Conservation (phyloP, 2,113 vertebrate species). For the Oreotrochilus melanogaster region DNA sequence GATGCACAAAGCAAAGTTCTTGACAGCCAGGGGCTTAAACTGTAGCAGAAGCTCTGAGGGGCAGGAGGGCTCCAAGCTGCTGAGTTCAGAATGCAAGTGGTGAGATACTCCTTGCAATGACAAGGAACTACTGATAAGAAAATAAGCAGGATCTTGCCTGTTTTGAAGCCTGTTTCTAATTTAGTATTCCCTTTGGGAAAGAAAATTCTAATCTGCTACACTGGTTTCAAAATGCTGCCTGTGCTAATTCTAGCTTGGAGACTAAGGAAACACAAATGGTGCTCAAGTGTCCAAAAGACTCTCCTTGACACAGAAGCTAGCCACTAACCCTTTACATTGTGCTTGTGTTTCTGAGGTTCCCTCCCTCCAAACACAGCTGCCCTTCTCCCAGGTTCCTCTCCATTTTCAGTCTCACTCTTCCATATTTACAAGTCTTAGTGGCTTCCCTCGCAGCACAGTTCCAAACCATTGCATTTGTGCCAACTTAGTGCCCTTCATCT, state of each 20-base stretch:
- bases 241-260: not conserved
- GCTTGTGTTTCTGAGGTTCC: not conserved
- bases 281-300: not conserved
- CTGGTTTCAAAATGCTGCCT: not conserved
- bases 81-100: not conserved
- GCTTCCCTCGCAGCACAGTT: not conserved
- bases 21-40: not conserved
- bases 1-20: not conserved
- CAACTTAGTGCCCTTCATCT: not conserved
- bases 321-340: accelerated
- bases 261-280: not conserved
- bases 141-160: not conserved
- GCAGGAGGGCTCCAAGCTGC: not conserved
- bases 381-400: not conserved
- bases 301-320: not conserved
- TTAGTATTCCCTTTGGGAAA: not conserved
- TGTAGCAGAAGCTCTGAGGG: not conserved
- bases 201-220: not conserved
- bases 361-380: not conserved
- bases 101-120: not conserved
- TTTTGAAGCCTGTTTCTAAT: not conserved
- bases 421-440: not conserved
- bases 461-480: not conserved
- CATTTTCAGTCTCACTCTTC: not conserved
- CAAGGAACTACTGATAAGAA: not conserved